phyloP scores from a whole-genome alignment of 2,113 vertebrate species.

The Gavialis gangeticus region DNA sequence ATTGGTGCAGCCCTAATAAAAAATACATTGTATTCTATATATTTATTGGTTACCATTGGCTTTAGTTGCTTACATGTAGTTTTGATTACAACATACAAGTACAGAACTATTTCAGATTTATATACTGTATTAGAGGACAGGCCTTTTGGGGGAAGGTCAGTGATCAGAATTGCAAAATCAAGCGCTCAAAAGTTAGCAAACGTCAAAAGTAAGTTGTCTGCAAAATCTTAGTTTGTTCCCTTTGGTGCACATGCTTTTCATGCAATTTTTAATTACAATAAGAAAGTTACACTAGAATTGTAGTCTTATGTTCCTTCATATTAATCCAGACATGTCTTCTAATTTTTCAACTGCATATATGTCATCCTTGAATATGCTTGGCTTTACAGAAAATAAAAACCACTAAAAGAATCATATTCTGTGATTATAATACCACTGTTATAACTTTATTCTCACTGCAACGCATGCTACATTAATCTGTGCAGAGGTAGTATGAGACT shows the following conservation, averaged over 20 bases:
- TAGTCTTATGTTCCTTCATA: neutral
- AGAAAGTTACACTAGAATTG: neutral
- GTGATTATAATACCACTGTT: constrained; percentile 69
- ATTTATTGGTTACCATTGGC: no score
- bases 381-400: constrained; percentile 20
- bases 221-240: neutral
- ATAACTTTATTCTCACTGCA: constrained; percentile 87
- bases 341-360: constrained; percentile 38
- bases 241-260: accelerated
- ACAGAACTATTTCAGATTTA: no score
- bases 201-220: neutral
- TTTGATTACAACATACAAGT: no score
- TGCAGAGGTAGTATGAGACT: constrained; percentile 82
- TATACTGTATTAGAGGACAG: no score
- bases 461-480: constrained; percentile 86
- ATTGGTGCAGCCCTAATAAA: no score
- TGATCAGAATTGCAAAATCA: neutral
- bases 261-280: neutral
- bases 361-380: constrained; percentile 7
- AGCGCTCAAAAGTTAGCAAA: neutral
- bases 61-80: no score
- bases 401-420: constrained; percentile 24
- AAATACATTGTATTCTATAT: no score
- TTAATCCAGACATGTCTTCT: constrained; percentile 13
- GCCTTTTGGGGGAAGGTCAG: no score